These are phyloP conservation scores for Spialia ferax DNA, from an alignment of 2,888 invertebrate species.

Conservation along the genomic window DNA sequence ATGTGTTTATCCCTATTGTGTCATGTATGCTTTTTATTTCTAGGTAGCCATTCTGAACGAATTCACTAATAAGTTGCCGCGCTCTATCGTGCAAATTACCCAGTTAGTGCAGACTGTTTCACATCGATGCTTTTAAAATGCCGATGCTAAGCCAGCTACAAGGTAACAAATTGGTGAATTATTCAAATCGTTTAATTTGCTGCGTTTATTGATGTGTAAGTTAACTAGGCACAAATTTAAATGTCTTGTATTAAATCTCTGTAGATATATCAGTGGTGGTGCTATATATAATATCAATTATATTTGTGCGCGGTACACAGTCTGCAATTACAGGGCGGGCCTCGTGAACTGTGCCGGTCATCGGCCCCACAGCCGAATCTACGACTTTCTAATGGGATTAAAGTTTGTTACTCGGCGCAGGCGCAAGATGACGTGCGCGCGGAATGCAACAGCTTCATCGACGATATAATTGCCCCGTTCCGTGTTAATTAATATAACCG, in stretches of 20 bases:
- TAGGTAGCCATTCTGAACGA: no score
- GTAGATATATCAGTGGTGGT: neutral
- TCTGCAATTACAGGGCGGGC: slow-evolving; percentile 69
- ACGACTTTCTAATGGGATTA: slow-evolving; percentile 81
- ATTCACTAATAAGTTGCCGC: neutral
- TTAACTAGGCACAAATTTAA: slow-evolving; percentile 24
- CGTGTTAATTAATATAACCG: slow-evolving; percentile 60
- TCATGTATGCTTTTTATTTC: neutral
- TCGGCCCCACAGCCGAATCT: slow-evolving; percentile 72
- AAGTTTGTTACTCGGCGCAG: slow-evolving; percentile 61
- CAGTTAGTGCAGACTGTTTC: neutral
- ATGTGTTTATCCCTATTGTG: no score
- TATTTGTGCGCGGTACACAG: slow-evolving; percentile 59
- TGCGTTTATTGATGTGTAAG: slow-evolving; percentile 3
- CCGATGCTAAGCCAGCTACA: neutral
- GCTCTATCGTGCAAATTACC: neutral
- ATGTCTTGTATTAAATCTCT: slow-evolving; percentile 10
- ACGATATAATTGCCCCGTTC: slow-evolving; percentile 59
- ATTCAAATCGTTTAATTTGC: slow-evolving; percentile 22
- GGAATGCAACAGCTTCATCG: slow-evolving; percentile 57
- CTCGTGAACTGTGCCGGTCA: slow-evolving; percentile 70
- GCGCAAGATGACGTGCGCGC: slow-evolving; percentile 61
- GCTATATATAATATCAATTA: slow-evolving; percentile 44
- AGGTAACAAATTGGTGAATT: slow-evolving; percentile 17
- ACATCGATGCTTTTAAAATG: neutral